Conservation (phyloP, 2,797 vertebrate species). For the Sebastes minor region DNA sequence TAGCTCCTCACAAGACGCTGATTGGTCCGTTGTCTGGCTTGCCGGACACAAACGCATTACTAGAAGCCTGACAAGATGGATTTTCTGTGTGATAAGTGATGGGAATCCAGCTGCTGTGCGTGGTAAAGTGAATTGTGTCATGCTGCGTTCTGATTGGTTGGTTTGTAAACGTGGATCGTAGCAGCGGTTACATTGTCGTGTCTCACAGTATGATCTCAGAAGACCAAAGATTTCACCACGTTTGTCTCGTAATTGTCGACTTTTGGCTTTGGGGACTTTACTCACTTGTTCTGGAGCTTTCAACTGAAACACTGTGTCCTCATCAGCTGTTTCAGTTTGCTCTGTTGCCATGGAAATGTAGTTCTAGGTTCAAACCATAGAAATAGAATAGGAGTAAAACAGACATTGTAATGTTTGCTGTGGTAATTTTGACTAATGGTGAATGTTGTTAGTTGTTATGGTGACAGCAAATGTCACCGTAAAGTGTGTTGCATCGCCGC, state of each 20-base stretch:
- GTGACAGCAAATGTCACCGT: no score
- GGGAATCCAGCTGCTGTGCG: no score
- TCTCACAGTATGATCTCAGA: not conserved
- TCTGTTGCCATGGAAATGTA: not conserved
- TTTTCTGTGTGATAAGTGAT: no score
- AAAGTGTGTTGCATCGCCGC: no score
- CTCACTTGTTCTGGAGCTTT: not conserved
- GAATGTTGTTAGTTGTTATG: no score
- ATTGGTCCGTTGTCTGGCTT: no score
- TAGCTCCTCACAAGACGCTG: rapidly evolving
- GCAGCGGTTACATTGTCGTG: not conserved
- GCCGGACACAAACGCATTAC: no score
- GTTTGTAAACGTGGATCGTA: not conserved
- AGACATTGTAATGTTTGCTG: no score
- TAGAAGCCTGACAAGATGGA: no score
- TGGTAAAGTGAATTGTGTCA: not conserved
- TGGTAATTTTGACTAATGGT: no score
- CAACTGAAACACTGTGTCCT: not conserved
- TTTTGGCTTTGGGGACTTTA: not conserved
- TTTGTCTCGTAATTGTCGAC: not conserved
- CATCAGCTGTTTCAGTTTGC: not conserved
- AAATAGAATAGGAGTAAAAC: no score
- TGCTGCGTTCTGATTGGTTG: not conserved
- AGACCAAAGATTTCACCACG: not conserved
- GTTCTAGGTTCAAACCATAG: not conserved